Percentiles rank a stretch among this genome's conserved stretches.
Conservation (phyloP, 2,888 invertebrate species). For the Chrysina gloriosa region DNA sequence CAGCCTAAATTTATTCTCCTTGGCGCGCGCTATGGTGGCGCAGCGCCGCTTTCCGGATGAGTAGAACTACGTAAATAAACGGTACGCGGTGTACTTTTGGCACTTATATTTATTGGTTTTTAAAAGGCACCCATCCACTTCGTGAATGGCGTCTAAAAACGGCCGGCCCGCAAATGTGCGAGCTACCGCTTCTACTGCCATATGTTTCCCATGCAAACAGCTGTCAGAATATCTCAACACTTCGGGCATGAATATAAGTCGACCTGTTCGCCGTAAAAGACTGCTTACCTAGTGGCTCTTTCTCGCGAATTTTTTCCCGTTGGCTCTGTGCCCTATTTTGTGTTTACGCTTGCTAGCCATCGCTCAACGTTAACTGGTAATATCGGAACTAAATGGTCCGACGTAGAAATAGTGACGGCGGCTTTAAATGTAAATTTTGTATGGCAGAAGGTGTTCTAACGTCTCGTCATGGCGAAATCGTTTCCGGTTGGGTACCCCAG, state of each 20-base stretch:
- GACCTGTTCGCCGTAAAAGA: no score
- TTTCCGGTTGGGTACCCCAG: no score
- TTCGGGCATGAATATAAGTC: conserved; percentile 12
- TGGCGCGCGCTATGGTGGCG: not conserved
- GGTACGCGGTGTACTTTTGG: conserved; percentile 46
- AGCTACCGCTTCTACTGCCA: conserved; percentile 47
- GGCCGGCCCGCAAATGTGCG: conserved; percentile 45
- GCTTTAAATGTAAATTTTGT: conserved; percentile 16
- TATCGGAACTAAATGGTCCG: conserved; percentile 13
- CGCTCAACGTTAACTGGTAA: conserved; percentile 18
- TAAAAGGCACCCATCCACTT: conserved; percentile 52
- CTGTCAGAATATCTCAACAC: conserved; percentile 45
- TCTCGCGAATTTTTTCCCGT: conserved; percentile 8
- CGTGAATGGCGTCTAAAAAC: conserved; percentile 47
- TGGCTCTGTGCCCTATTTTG: not conserved
- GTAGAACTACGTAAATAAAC: conserved; percentile 46
- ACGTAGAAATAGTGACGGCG: not conserved
- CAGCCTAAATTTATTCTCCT: conserved; percentile 38
- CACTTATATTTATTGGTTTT: conserved; percentile 55
- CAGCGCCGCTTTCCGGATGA: conserved; percentile 33
- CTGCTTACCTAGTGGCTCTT: not conserved
- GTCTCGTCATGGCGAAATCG: not conserved
- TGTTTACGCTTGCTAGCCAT: conserved; percentile 12
- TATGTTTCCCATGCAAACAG: conserved; percentile 49
- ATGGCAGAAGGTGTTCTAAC: not conserved